Base-by-base conservation (phyloP, 1,140 invertebrate genomes). In the Drosophila pandora region DNA sequence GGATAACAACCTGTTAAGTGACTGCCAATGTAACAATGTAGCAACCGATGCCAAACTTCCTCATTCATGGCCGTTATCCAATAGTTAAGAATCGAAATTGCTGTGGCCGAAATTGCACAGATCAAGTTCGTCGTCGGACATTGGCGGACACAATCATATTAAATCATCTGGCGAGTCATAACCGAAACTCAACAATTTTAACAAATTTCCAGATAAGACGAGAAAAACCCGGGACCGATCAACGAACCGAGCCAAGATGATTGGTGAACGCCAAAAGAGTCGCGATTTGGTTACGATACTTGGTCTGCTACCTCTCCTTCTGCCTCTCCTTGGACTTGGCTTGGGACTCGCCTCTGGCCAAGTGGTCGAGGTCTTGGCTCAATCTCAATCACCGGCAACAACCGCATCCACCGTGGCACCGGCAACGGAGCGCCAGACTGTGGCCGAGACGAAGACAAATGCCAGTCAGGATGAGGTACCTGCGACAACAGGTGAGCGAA, bases 191-290 rank as follows among this genome's bases (percentile, higher is more conserved):
- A 75, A 54, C 54, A 60, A 76, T 76, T 82, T 79, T 79, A 58
- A 67, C 43, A 37, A 74, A 56, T 60, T 76, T 84, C 23, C 83
- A 91, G 90, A 82, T 90, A 80, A 79, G 64, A 74, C 53, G 47
- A 25, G 60, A 62, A 53, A 62, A 52, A 34, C 37, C 71, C 23
- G 53, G 34, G 39, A 70, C 34, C 79, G 71, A 76, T 56, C 70
- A 75, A 76, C 63, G 77, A 56, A 77, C 41, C 74, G 64, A 69
- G 53, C 62, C 69, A 88, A 32, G 61, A 91, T 91, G 90, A 90
- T 91, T 88, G 87, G 81, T 88, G 82, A 88, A 81, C 85, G 90
- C 85, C 83, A 81, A 82, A 91, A 91, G 89, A 77, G 71, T 56
- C 61, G 67, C 76, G 82, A 90, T 90, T 87, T 74, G 81, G 61